phyloP scores from a whole-genome alignment of 2,113 vertebrate species.

The Dromiciops gliroides region DNA sequence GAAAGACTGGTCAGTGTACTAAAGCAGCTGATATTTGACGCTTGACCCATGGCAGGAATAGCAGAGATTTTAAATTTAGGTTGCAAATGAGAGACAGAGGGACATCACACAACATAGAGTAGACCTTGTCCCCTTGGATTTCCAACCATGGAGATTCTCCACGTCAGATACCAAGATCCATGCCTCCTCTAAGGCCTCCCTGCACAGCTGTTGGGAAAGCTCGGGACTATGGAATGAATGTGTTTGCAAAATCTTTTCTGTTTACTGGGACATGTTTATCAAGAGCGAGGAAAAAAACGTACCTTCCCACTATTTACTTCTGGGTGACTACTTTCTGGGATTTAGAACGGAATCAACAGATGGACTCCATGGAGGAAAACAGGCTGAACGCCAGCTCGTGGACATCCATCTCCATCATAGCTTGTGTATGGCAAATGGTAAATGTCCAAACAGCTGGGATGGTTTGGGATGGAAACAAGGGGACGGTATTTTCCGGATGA shows the following conservation, averaged over 20 bases:
- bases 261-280: conserved; percentile 82
- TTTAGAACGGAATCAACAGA: conserved; percentile 82
- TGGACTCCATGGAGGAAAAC: conserved; percentile 75
- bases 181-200: conserved; percentile 6
- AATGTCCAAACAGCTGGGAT: conserved; percentile 80
- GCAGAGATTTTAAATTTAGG: not conserved
- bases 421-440: conserved; percentile 42
- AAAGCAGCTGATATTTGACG: not conserved
- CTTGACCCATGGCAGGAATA: not conserved
- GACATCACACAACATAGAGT: fast-evolving
- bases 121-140: not conserved
- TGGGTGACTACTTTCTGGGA: conserved; percentile 78
- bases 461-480: conserved; percentile 35
- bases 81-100: not conserved
- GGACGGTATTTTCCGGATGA: conserved; percentile 63
- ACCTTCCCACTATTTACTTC: conserved; percentile 83
- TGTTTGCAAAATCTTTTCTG: conserved; percentile 81
- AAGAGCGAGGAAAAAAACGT: conserved; percentile 79
- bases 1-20: not conserved
- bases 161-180: not conserved
- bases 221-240: conserved; percentile 72
- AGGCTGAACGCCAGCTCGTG: conserved; percentile 73
- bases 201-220: conserved; percentile 74
- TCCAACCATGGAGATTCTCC: conserved; percentile 30
- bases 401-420: conserved; percentile 73